These are phyloP conservation scores for Cladopsammia gracilis DNA, from an alignment of 64 coral and sea anemone species.

Conservation along the genomic window DNA sequence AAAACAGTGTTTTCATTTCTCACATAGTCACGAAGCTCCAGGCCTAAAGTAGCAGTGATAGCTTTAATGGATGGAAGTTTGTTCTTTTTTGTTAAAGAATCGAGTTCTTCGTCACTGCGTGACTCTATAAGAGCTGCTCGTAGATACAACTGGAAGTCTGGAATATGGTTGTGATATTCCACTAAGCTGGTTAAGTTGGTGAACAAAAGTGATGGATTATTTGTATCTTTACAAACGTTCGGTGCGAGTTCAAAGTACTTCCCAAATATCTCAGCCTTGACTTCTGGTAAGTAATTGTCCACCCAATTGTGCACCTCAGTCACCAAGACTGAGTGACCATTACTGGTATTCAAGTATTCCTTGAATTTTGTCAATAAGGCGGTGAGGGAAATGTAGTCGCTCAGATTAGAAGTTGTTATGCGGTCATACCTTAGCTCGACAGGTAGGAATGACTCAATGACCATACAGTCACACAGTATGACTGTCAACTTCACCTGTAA, in stretches of 20 bases:
- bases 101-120: not conserved
- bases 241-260: not conserved
- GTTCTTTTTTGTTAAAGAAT: not conserved
- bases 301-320: slow-evolving; percentile 20
- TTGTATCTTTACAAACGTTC: slow-evolving; percentile 13
- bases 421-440: slow-evolving; percentile 15
- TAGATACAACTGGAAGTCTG: not conserved
- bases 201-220: not conserved
- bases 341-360: slow-evolving; percentile 24
- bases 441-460: not conserved
- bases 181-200: not conserved
- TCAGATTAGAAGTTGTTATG: slow-evolving; percentile 41
- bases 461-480: slow-evolving; percentile 26
- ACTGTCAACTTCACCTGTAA: not conserved
- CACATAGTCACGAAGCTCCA: slow-evolving; percentile 16
- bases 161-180: slow-evolving; percentile 10
- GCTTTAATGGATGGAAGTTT: not conserved
- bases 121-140: not conserved
- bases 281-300: not conserved
- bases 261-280: not conserved
- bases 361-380: not conserved
- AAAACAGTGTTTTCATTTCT: slow-evolving; percentile 19
- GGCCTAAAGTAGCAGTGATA: not conserved
- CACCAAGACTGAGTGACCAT: not conserved
- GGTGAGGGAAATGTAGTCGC: slow-evolving; percentile 26